Base-by-base conservation (phyloP, 2,888 invertebrate species). In the Aspidiotus destructor region DNA sequence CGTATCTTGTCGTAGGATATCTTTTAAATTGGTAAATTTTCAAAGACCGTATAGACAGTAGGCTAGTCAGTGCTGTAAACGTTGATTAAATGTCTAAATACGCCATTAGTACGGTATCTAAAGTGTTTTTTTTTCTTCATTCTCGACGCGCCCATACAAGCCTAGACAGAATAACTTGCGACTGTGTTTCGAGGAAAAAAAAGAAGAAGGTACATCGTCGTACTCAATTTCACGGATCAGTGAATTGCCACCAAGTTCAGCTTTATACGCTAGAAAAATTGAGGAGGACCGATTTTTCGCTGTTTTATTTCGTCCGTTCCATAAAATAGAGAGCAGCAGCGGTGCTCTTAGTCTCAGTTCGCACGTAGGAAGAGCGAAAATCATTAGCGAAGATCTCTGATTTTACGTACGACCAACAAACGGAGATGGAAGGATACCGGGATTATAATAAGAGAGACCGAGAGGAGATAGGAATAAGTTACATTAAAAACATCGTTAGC, bases 201-300 rank as follows among this genome's bases (percentile, higher is more conserved):
- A n/a, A 13, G 6, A 6, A 48, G 6, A 48, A 48, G 48, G 48
- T 48, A 48, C 40, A 28, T 58, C 40, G 16, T 17, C 40, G 58
- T 58, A 58, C 58, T 40, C 58, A 58, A 58, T 58, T 58, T 58
- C 58, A 58, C 58, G 58, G 58, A 58, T 58, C 58, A 28, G 58
- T 40, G 58, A 58, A 58, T 58, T 40, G 16, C 28, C 8, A 16
- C 58, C 10, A 40, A 58, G 13, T 58, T 28, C 58, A 9, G 58
- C 17, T 58, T 58, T 58, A 58, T 28, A 6, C 58, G 58, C 11
- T 13, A 58, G 58, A 58, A 58, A 58, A 28, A 11, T 28, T 58
- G 28, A 40, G 28, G 40, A 28, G 28, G 28, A 58, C 58, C 58
- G 11, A 58, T 58, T 28, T 58, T 58, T 58, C 58, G 28, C 58